Evolutionary conservation across 1,140 invertebrate genomes (phyloP), one percentile per base, ranked within the genome.

Genomic region (Drosophila bocqueti): DNA sequence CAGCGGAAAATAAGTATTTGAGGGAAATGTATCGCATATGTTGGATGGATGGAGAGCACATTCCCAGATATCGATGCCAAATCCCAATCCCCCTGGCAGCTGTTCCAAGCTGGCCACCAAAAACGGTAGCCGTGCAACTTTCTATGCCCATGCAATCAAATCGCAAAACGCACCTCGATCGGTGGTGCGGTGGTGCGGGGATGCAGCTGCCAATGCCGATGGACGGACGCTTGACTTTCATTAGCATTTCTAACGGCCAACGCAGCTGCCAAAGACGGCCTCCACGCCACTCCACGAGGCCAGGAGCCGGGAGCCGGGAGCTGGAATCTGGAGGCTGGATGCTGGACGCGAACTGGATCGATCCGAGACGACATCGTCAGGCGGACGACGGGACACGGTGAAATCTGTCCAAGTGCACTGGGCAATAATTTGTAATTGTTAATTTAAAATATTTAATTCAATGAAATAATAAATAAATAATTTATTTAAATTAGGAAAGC

Each of bases 231-330:
- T 66, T 82, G 85, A 82, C 85, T 90, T 90, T 90, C 85, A 90
- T 90, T 90, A 90, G 85, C 85, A 90, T 90, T 90, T 90, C 85
- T 90, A 90, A 90, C 85, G 85, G 85, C 85, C 85, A 71, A 85
- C 85, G 85, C 85, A 90, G 85, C 85, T 90, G 85, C 74, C 75
- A 79, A 62, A 83, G 77, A 69, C 62, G 74, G 76, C 59, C 76
- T 71, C 62, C 72, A 74, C 69, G 81, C 79, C 78, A 77, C 83
- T 79, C 36, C 62, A 42, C 31, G 11, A 21, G 11, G 7, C 18
- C 15, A 7, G 49, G 49, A 8, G 26, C 26, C 26, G 26, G 26
- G 4, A 26, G 49, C 50, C 40, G n/a, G 43, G 16, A 46, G 29
- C 18, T 11, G 42, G 21, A 2, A 63, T 42, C 29, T 65, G 62